Evolutionary conservation across 2,113 vertebrate genomes (phyloP), one percentile per base, ranked within the genome.

Genomic region (Megalops atlanticus): DNA sequence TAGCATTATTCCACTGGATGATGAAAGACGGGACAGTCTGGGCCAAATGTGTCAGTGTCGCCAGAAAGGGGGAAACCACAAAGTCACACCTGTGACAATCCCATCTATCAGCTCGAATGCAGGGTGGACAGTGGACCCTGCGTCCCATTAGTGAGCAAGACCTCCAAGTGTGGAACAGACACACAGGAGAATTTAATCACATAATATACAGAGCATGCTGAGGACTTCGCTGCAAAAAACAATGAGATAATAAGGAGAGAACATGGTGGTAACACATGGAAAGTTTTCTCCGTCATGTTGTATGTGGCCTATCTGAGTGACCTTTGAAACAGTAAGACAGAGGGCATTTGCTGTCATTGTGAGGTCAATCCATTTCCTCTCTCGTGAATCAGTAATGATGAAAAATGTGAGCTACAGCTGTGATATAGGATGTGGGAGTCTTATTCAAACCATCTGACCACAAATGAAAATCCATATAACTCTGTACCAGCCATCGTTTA

Each of bases 31-130:
- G 68, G 52, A 11, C 38, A 40, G 58, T 75, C 71, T 47, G 15
- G 18, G 76, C 74, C 70, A 54, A 75, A 82, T 82, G 76, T 21
- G 36, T 82, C 76, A 54, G 36, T 81, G 80, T 81, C 80, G 36
- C 58, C 27, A 33, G 76, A 69, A 77, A 82, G 76, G 78, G 75
- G 27, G 64, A 77, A 64, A 64, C 33, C 68, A 74, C 35, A 71
- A 49, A 77, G 76, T 31, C 43, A 78, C 72, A 39, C 45, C 68
- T 82, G 27, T 78, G 81, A 82, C 75, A 82, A 68, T 15, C 68
- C 72, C 81, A 78, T 82, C 81, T 64, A 78, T 78, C 81, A 78
- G 40, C 71, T 21, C 43, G 45, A 54, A 68, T 74, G 76, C 45
- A 82, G 72, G 81, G 76, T 74, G 76, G 64, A 78, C 58, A 82